Base-by-base conservation (phyloP, 2,113 vertebrate species). In the Reinhardtius hippoglossoides region DNA sequence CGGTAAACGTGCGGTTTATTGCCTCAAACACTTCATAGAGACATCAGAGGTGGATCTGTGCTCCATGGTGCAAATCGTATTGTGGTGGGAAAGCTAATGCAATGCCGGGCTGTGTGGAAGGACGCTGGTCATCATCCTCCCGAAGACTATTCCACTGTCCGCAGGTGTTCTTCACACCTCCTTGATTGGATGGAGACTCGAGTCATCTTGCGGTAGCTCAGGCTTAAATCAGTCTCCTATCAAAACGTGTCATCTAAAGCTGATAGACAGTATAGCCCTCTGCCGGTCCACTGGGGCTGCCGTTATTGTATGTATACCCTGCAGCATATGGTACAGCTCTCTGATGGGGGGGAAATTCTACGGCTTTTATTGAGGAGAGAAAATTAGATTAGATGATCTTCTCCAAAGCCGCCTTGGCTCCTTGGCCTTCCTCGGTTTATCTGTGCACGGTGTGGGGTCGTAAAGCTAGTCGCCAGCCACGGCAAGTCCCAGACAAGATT, bases 221-320 rank as follows among this genome's bases (percentile, higher is more conserved):
- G 81, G 89, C 81, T 78, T 84, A 91, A 91, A 92, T 92, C 91
- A 92, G 87, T 81, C 78, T 86, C 74, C 84, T 88, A 91, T 92
- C 78, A 67, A 92, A 92, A 92, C 89, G 85, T 92, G 91, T 91
- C 88, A 91, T 93, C 90, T 87, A 91, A 90, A 90, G 91, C 89
- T 90, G 91, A 93, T 92, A 82, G 92, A 91, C 91, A 89, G 91
- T 90, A 88, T 77, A 91, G 88, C 75, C 77, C 20, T 74, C 81
- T 74, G 80, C 79, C 18, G 27, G 71, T 75, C 87, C 68, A 48
- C 86, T 46, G 89, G 80, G 82, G 83, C 80, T 65, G 58, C 74
- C 57, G 60, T 87, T 87, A 90, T 89, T 91, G 82, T 90, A 87
- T 89, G 85, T 89, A 86, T 81, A 84, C 88, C 89, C 89, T 70